Conservation (phyloP, 2,113 vertebrate genomes). For the Stegastes partitus region DNA sequence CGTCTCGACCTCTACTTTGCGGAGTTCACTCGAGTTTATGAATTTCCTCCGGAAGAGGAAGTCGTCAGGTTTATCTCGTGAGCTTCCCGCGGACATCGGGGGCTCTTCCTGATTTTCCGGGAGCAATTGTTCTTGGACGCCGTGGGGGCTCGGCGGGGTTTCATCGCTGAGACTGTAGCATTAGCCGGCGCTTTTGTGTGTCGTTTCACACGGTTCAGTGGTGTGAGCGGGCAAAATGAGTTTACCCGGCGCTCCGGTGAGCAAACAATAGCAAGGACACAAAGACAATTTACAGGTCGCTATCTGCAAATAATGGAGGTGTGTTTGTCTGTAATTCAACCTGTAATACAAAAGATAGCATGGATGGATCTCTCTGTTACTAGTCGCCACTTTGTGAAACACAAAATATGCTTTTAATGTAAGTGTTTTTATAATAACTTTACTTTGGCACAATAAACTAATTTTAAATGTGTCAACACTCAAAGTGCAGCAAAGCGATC, state of each 20-base stretch:
- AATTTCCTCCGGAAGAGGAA: slow-evolving; percentile 51
- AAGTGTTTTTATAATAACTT: not conserved
- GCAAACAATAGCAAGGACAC: slow-evolving; percentile 32
- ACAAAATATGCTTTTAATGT: no score
- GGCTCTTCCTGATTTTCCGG: slow-evolving; percentile 46
- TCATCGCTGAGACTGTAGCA: not conserved
- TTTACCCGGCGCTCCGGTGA: slow-evolving; percentile 28
- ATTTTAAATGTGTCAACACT: not conserved
- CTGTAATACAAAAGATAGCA: not conserved
- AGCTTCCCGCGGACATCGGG: slow-evolving; percentile 53
- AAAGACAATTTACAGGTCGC: slow-evolving; percentile 20
- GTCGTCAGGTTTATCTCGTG: slow-evolving; percentile 38
- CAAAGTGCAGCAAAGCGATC: not conserved
- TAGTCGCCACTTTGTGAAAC: no score
- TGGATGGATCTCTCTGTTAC: no score
- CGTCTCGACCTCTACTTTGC: not conserved
- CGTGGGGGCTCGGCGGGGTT: not conserved
- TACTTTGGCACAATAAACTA: no score
- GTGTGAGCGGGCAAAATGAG: slow-evolving; percentile 9
- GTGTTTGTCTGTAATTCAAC: slow-evolving; percentile 7
- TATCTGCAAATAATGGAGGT: slow-evolving; percentile 27
- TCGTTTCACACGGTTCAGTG: slow-evolving; percentile 30
- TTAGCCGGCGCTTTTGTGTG: not conserved
- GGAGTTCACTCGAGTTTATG: slow-evolving; percentile 13
- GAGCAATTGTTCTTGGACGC: slow-evolving; percentile 41